Percentiles rank a stretch among this genome's conserved stretches.
These are phyloP conservation scores for Anhinga anhinga DNA, from an alignment of 2,113 vertebrate genomes.

Conservation along the genomic window DNA sequence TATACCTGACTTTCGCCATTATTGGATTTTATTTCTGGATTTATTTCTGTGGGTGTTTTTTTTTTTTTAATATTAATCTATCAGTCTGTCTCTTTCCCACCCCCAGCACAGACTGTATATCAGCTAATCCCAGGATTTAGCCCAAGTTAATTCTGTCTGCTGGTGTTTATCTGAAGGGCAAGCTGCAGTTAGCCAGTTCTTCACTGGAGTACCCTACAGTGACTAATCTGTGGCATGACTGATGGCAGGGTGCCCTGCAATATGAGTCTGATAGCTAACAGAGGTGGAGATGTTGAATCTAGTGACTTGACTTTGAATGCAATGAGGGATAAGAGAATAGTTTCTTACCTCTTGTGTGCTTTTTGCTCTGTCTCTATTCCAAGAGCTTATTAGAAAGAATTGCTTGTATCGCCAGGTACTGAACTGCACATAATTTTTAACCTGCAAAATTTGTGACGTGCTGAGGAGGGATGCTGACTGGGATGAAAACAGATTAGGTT, in stretches of 20 bases:
- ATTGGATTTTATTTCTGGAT: neutral
- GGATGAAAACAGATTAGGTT: neutral
- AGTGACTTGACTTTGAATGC: neutral
- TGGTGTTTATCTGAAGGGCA: constrained; percentile 17
- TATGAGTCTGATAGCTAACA: neutral
- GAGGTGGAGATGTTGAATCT: neutral
- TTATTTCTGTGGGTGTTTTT: too few relatives aligned
- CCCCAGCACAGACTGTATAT: neutral
- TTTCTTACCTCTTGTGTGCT: neutral
- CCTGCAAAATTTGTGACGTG: neutral
- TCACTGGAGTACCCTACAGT: neutral
- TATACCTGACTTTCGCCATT: neutral
- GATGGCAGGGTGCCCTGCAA: neutral
- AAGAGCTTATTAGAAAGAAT: neutral
- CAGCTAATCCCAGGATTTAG: constrained; percentile 30
- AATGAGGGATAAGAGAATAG: neutral
- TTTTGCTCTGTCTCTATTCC: neutral
- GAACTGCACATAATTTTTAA: neutral
- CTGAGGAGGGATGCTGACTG: neutral
- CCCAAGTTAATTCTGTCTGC: constrained; percentile 18
- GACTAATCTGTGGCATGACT: neutral
- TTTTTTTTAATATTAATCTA: neutral
- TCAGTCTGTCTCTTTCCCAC: fast-evolving
- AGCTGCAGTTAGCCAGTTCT: neutral
- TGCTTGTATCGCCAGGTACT: neutral